Percentiles rank a stretch among this genome's conserved stretches.
These are phyloP conservation scores for Oenanthe melanoleuca DNA, from an alignment of 2,113 vertebrate genomes.

Conservation along the genomic window DNA sequence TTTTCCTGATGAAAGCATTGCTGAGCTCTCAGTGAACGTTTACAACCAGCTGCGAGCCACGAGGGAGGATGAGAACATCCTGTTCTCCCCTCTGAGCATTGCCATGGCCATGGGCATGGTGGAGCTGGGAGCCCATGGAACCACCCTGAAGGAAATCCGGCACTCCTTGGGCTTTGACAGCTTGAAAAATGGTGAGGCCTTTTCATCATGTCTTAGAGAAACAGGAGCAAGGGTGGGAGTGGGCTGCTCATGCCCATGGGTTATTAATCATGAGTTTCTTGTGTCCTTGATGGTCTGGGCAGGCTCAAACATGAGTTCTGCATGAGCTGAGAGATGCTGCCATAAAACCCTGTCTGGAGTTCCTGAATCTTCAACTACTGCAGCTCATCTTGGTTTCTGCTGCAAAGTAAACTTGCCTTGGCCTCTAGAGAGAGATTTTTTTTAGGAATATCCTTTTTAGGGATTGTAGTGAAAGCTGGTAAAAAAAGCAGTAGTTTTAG, in stretches of 20 bases:
- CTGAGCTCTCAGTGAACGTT: constrained; percentile 90
- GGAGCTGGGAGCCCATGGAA: constrained; percentile 90
- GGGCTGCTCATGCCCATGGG: background rate
- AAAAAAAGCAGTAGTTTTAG: background rate
- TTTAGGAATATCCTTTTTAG: background rate
- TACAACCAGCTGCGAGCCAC: constrained; percentile 88
- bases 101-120: constrained; percentile 90
- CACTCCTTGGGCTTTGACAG: constrained; percentile 87
- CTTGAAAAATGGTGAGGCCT: constrained; percentile 83
- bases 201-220: background rate
- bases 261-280: background rate
- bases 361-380: background rate
- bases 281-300: background rate
- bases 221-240: background rate
- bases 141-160: constrained; percentile 89
- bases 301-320: background rate
- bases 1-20: constrained; percentile 83
- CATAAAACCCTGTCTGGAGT: background rate
- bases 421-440: background rate
- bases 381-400: background rate
- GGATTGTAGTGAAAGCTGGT: background rate
- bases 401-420: background rate
- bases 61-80: constrained; percentile 90
- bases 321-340: background rate
- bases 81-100: constrained; percentile 93